Evolutionary conservation across 1,140 invertebrate genomes (phyloP).

Genomic region (Panagrolaimus sp.): DNA sequence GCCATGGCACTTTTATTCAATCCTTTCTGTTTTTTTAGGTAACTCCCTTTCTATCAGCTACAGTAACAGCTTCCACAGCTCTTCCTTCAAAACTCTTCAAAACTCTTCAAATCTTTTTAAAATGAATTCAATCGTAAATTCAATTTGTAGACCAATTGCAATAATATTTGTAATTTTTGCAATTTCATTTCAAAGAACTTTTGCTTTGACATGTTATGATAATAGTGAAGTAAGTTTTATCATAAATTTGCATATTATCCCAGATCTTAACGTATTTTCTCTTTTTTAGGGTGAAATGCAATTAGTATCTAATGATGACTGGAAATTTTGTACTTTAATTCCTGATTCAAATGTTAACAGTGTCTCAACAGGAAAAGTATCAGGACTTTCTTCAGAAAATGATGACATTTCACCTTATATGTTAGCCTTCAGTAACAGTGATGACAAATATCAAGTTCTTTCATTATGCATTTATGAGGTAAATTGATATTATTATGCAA

Average conservation of each 20-base stretch:
- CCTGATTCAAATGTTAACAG: not conserved
- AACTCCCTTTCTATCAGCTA: too few relatives aligned
- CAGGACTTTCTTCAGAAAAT: not conserved
- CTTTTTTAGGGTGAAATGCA: constrained; percentile 15
- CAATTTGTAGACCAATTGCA: too few relatives aligned
- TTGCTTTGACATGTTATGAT: constrained; percentile 3
- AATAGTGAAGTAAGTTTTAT: constrained; percentile 7
- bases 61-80: too few relatives aligned
- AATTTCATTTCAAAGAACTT: not conserved
- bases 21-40: too few relatives aligned
- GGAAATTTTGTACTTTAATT: constrained; percentile 1
- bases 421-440: not conserved
- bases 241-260: not conserved
- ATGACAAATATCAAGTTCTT: constrained; percentile 13
- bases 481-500: not conserved
- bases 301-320: not conserved
- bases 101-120: too few relatives aligned
- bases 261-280: not conserved
- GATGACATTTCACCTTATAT: not conserved
- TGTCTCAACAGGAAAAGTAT: not conserved
- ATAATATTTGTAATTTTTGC: not conserved
- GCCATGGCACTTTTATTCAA: too few relatives aligned
- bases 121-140: too few relatives aligned
- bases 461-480: constrained; percentile 15
- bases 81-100: too few relatives aligned